phyloP scores from a whole-genome alignment of 2,113 vertebrate genomes.

The Merops nubicus region DNA sequence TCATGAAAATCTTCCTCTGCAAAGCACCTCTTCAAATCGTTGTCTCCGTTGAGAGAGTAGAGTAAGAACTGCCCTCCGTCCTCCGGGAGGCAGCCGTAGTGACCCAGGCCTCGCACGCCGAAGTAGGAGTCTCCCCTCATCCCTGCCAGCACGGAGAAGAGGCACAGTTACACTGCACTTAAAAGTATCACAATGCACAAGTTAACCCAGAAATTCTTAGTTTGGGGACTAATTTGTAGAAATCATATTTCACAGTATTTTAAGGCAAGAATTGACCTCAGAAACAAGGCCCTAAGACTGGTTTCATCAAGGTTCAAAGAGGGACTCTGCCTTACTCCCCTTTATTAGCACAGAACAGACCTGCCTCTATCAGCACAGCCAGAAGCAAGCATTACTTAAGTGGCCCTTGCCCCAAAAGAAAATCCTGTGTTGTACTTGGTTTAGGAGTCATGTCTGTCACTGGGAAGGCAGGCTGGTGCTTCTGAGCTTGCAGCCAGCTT shows the following conservation, averaged over 20 bases:
- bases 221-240: neutral
- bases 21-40: slow-evolving; percentile 67
- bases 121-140: slow-evolving; percentile 87
- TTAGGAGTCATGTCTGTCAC: neutral
- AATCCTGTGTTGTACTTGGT: neutral
- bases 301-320: neutral
- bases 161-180: neutral
- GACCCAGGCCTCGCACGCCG: slow-evolving; percentile 75
- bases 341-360: neutral
- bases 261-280: neutral
- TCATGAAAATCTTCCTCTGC: slow-evolving; percentile 82
- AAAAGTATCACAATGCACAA: neutral
- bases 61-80: slow-evolving; percentile 80
- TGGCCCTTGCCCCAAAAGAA: neutral
- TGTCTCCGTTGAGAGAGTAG: slow-evolving; percentile 75
- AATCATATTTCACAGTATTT: neutral
- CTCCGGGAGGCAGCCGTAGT: slow-evolving; percentile 66
- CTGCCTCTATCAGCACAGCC: neutral
- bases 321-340: neutral
- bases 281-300: neutral
- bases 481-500: neutral
- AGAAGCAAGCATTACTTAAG: neutral
- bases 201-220: neutral
- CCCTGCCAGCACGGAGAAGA: slow-evolving; percentile 54
- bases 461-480: neutral